Percentiles rank a stretch among this genome's conserved stretches.
phyloP scores from a whole-genome alignment of 2,113 vertebrate species.

The Syngnathoides biaculeatus region DNA sequence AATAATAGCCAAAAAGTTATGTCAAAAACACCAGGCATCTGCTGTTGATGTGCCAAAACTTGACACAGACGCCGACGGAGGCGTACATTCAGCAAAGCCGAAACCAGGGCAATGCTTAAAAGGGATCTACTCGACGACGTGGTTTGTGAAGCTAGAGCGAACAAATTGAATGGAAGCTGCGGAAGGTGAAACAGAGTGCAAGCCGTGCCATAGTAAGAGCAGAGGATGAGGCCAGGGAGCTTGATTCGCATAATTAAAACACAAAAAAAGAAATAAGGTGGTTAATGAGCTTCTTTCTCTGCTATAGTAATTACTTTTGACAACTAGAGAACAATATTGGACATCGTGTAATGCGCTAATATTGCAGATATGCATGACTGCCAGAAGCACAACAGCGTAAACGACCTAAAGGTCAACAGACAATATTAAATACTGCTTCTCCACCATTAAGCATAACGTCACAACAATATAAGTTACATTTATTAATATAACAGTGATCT shows the following conservation, averaged over 20 bases:
- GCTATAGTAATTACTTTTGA: conserved; percentile 45
- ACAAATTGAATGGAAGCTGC: conserved; percentile 29
- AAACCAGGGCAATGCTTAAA: conserved; percentile 33
- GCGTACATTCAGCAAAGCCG: conserved; percentile 47
- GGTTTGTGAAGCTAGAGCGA: conserved; percentile 38
- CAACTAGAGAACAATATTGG: conserved; percentile 44
- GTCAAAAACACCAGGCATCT: conserved; percentile 16
- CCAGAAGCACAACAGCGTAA: conserved; percentile 14
- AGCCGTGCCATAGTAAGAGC: conserved; percentile 1
- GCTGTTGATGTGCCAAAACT: conserved; percentile 29
- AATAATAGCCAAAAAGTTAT: not conserved
- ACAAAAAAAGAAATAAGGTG: conserved; percentile 41
- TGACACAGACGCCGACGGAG: conserved; percentile 27
- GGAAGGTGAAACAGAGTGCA: conserved; percentile 42
- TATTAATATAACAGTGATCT: not conserved
- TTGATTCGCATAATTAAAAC: conserved; percentile 52
- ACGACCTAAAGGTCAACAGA: not conserved
- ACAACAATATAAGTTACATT: not conserved
- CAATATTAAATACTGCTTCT: conserved; percentile 29
- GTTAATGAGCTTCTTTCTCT: conserved; percentile 43
- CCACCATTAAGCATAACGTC: conserved; percentile 7
- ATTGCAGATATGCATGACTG: conserved; percentile 8
- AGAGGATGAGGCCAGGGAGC: conserved; percentile 10
- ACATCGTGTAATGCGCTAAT: conserved; percentile 36
- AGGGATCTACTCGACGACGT: conserved; percentile 35